Base-by-base conservation (phyloP, 1,140 invertebrate species). In the Ips typographus region DNA sequence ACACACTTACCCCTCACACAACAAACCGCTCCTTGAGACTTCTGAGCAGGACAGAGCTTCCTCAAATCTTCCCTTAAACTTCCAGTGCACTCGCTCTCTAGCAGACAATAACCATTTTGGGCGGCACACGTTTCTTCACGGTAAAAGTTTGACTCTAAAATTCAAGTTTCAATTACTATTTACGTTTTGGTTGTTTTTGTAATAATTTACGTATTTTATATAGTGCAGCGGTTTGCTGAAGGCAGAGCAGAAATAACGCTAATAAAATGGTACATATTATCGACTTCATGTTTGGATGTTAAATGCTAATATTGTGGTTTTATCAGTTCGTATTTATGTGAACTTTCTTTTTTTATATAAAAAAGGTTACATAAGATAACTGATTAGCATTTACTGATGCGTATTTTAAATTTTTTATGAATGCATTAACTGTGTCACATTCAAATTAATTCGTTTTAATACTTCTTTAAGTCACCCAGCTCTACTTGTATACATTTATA, bases 81-180 rank as follows among this genome's bases (percentile, higher is more conserved):
- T 22, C 22, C 22, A 22, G 22, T 22, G 22, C 67, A 69, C 37
- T 69, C 67, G 7, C 63, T 69, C 47, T 63, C 47, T 43, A 69
- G 42, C 1, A 69, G 40, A 40, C 67, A 69, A 49, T 8, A 69
- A 7, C 67, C 67, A 8, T 62, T 38, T 42, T 62, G 53, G 2
- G 38, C 39, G n/a, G 59, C 41, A 52, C 67, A 69, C 7, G 67
- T n/a, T 43, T 69, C 67, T 63, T 69, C 67, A 1, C 51, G 6
- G 56, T 69, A 69, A 49, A 69, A 69, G 47, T 69, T 69, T 4
- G 67, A 69, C 56, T 69, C 67, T 69, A 40, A n/a, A 63, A 68
- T 6, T 47, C 22, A 22, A 47, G 44, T n/a, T 47, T 47, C 22
- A 22, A 55, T 2, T 55, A n/a, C 37, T 55, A 2, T 22, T 55